These are phyloP conservation scores for Drosophila recens DNA, from an alignment of 2,888 invertebrate genomes.

Conservation along the genomic window DNA sequence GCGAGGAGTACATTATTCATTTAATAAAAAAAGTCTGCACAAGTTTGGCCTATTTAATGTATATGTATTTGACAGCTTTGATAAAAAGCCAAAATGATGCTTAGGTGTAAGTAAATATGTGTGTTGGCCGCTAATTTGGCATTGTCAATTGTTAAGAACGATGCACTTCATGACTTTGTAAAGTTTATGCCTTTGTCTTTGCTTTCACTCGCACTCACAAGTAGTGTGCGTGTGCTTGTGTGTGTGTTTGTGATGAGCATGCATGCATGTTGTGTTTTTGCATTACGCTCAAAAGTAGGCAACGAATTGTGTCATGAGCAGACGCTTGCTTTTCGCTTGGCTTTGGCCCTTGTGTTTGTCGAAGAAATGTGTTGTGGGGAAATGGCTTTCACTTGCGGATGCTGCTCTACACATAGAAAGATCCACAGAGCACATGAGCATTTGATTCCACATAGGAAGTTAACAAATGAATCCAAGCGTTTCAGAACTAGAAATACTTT, in stretches of 20 bases:
- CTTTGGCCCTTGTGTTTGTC: conserved; percentile 28
- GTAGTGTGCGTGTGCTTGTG: conserved; percentile 7
- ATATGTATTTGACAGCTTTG: conserved; percentile 19
- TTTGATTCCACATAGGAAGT: background rate
- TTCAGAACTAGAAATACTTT: no score
- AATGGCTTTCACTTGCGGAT: conserved; percentile 27
- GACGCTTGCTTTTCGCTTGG: conserved; percentile 4
- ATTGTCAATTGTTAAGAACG: conserved; percentile 57
- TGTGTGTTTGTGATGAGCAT: background rate
- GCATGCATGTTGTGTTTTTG: conserved; percentile 18
- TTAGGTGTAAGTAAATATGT: conserved; percentile 18
- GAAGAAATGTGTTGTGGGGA: conserved; percentile 22
- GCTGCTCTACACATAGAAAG: conserved; percentile 7
- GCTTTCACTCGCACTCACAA: conserved; percentile 7
- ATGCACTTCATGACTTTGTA: conserved; percentile 59
- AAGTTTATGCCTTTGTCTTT: conserved; percentile 53
- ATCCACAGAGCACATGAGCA: conserved; percentile 1
- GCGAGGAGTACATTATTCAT: conserved; percentile 22
- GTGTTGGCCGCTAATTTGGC: conserved; percentile 34
- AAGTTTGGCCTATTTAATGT: conserved; percentile 37
- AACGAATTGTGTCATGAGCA: conserved; percentile 55
- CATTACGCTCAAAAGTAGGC: conserved; percentile 56
- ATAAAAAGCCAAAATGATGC: conserved; percentile 5
- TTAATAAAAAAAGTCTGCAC: conserved; percentile 13
- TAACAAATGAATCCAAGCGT: background rate